phyloP scores from a whole-genome alignment of 2,888 invertebrate species.

The Drosophila koepferae region DNA sequence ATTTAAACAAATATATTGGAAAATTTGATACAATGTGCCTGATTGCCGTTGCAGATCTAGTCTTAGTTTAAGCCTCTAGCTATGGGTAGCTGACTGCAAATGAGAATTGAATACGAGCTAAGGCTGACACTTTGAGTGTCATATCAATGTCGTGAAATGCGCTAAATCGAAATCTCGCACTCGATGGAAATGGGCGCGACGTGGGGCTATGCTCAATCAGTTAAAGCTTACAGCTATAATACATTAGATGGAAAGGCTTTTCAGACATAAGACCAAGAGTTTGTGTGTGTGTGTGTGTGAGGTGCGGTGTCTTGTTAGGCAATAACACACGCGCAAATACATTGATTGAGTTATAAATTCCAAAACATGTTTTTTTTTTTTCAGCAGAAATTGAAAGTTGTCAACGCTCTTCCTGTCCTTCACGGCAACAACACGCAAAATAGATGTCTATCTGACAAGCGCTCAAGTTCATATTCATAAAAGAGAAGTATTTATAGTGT shows the following conservation, averaged over 20 bases:
- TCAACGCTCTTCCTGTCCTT: constrained; percentile 61
- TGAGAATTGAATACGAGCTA: background rate
- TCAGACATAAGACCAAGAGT: constrained; percentile 17
- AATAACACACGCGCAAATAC: constrained; percentile 13
- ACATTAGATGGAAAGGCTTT: constrained; percentile 46
- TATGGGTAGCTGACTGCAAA: background rate
- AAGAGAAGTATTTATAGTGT: background rate
- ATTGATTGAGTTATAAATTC: constrained; percentile 41
- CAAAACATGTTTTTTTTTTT: constrained; percentile 11
- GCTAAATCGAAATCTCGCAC: constrained; percentile 30
- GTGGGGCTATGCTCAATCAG: constrained; percentile 4
- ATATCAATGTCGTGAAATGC: constrained; percentile 47
- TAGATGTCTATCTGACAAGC: constrained; percentile 21
- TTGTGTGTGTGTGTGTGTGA: constrained; percentile 3
- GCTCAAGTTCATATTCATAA: constrained; percentile 46
- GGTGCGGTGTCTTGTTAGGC: constrained; percentile 42
- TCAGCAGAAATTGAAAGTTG: constrained; percentile 48
- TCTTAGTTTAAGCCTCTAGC: background rate
- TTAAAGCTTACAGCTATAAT: constrained; percentile 16
- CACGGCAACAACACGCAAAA: constrained; percentile 12
- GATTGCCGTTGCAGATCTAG: background rate
- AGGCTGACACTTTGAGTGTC: constrained; percentile 39
- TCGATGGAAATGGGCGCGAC: constrained; percentile 30
- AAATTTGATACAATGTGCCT: background rate
- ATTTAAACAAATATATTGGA: too few relatives aligned